phyloP scores from a whole-genome alignment of 2,797 vertebrate species.

The Nyctibius grandis region DNA sequence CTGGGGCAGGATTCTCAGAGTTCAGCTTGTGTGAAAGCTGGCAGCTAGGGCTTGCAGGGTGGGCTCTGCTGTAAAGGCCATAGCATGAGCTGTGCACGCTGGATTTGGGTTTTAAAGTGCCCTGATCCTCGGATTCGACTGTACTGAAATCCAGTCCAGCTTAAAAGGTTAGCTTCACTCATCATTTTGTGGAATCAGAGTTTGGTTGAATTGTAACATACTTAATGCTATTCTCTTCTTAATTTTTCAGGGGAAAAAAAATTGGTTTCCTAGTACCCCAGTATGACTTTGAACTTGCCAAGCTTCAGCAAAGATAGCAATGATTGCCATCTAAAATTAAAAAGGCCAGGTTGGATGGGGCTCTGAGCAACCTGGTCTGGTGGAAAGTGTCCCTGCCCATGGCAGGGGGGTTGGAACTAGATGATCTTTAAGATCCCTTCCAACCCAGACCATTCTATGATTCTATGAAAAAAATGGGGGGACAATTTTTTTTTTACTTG shows the following conservation, averaged over 20 bases:
- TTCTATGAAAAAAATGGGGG: no score
- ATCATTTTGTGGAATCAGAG: not conserved
- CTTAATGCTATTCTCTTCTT: not conserved
- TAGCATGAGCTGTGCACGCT: not conserved
- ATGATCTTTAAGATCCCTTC: no score
- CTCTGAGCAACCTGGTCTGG: no score
- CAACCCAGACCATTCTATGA: no score
- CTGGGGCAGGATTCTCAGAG: not conserved
- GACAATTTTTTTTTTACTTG: not conserved
- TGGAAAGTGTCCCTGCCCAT: no score
- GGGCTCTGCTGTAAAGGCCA: not conserved
- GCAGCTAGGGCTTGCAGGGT: not conserved
- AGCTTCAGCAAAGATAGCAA: not conserved
- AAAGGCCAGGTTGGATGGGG: no score
- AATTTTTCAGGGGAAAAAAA: not conserved
- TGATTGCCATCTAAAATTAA: not conserved
- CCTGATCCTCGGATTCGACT: not conserved
- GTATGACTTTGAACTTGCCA: not conserved
- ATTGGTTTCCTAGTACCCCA: not conserved
- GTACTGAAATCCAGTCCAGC: not conserved
- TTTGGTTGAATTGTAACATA: not conserved
- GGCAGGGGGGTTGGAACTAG: no score
- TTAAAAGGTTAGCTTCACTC: not conserved
- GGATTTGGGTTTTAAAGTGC: not conserved
- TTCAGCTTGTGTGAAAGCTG: not conserved